Percentiles rank a stretch among this genome's conserved stretches.
Evolutionary conservation across 2,888 invertebrate species (phyloP).

Genomic region (Trachelus troglodyta): DNA sequence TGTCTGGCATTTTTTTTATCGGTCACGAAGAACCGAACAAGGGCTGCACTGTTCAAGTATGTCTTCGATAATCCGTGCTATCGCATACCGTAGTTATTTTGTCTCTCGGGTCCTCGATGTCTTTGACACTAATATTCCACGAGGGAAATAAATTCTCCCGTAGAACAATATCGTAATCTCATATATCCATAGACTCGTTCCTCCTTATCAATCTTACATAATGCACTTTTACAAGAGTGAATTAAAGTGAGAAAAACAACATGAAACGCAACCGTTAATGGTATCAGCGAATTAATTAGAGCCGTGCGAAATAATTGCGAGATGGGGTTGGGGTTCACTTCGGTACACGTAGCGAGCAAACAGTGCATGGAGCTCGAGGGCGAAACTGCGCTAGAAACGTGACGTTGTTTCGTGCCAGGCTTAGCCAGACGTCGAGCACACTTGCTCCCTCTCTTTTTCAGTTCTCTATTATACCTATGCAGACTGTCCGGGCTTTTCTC

Average conservation of each 20-base stretch:
- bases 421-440: neutral
- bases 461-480: neutral
- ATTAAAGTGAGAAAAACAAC: neutral
- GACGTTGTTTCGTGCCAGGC: neutral
- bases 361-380: neutral
- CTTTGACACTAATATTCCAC: neutral
- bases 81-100: neutral
- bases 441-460: slow-evolving; percentile 3
- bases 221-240: neutral
- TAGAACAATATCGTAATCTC: neutral
- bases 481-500: neutral
- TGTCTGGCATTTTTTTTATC: neutral
- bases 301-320: neutral
- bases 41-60: neutral
- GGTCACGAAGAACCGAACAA: neutral
- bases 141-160: neutral
- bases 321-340: neutral
- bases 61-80: neutral
- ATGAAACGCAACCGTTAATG: neutral
- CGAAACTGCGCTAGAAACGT: neutral
- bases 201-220: neutral
- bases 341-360: neutral
- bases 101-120: neutral
- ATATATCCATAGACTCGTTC: neutral
- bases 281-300: neutral